Base-by-base conservation (phyloP, 2,113 vertebrate genomes). In the Misgurnus mizolepis region DNA sequence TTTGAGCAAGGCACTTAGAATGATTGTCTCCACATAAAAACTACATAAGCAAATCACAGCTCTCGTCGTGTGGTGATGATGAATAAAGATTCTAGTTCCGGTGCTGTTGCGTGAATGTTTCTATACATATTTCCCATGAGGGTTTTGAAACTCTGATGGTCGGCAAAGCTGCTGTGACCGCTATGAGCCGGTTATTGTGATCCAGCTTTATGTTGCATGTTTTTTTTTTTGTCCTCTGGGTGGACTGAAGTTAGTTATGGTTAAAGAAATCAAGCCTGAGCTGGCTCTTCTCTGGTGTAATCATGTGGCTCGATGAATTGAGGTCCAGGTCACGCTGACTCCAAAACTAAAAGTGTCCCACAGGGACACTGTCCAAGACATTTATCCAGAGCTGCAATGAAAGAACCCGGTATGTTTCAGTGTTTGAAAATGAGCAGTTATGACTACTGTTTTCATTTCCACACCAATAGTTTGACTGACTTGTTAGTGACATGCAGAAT, bases 271-370 rank as follows among this genome's bases (percentile, higher is more conserved):
- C 11, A 49, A 18, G 43, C 61, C 55, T 62, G 47, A 40, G 62
- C 68, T 70, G 62, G 68, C 55, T 70, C 55, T 49, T 68, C 62
- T 47, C 47, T 58, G 4, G 77, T 80, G 61, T 86, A 86, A 86
- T 86, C 80, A 79, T 84, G 79, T 60, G 83, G 83, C 74, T 81
- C 53, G 61, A 27, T 60, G 62, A 82, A 78, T 77, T 68, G 41
- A 65, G 27, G 49, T 80, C 70, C 76, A 79, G 85, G 71, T 79
- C 82, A 81, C 43, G 17, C 79, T 72, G 66, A 77, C 67, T 58
- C 79, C 43, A 73, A 67, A 83, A 76, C 81, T 86, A 83, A 81
- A 76, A 81, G 60, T 65, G 41, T 69, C 60, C 70, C 74, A 12
- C 61, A 66, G 60, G 61, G 79, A 67, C 67, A 61, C 18, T 9